phyloP scores from a whole-genome alignment of 2,888 invertebrate species.

The Polylopha cassiicola region DNA sequence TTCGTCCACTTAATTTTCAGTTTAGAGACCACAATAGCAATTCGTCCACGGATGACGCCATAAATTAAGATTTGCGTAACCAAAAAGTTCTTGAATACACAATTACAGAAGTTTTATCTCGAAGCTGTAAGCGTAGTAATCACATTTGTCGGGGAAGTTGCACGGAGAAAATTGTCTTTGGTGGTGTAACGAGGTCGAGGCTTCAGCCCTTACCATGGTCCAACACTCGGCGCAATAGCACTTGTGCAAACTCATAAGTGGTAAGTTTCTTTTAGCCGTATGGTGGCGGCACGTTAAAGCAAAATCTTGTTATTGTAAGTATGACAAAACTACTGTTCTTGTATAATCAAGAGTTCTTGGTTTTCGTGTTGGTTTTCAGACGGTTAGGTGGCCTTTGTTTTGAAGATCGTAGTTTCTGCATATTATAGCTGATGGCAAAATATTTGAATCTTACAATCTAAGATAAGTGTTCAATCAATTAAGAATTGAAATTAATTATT shows the following conservation, averaged over 20 bases:
- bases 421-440: too few relatives aligned
- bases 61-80: slow-evolving; percentile 65
- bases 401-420: too few relatives aligned
- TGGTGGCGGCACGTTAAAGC: background rate
- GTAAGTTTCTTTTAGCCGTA: slow-evolving; percentile 5
- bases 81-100: slow-evolving; percentile 63
- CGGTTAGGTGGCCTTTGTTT: too few relatives aligned
- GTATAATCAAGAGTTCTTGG: background rate
- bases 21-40: slow-evolving; percentile 18
- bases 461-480: too few relatives aligned
- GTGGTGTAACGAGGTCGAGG: slow-evolving; percentile 49
- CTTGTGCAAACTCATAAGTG: slow-evolving; percentile 15
- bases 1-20: slow-evolving; percentile 8
- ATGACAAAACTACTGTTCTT: too few relatives aligned
- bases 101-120: slow-evolving; percentile 70
- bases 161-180: slow-evolving; percentile 66
- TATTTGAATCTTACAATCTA: too few relatives aligned
- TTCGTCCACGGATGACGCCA: slow-evolving; percentile 41
- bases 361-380: too few relatives aligned
- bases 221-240: slow-evolving; percentile 22
- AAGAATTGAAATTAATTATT: too few relatives aligned
- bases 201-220: slow-evolving; percentile 37
- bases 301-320: slow-evolving; percentile 3
- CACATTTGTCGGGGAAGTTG: slow-evolving; percentile 62
- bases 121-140: slow-evolving; percentile 64